A percentile compares a stretch with the other conserved stretches of the same genome.
Conservation (phyloP, 1,140 invertebrate species). For the Saccostrea echinata region DNA sequence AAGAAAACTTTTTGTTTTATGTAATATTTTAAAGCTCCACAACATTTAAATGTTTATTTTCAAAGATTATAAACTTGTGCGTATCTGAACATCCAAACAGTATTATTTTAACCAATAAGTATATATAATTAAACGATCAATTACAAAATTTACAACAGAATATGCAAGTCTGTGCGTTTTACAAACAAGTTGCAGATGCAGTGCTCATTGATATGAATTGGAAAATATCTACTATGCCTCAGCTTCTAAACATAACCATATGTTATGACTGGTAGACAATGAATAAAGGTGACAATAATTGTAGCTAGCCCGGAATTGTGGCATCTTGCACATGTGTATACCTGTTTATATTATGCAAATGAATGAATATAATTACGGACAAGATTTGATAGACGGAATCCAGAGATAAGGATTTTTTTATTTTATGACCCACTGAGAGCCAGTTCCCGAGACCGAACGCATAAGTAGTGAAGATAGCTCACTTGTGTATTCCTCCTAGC, state of each 20-base stretch:
- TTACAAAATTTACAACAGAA: too few relatives aligned
- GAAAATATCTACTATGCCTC: background rate
- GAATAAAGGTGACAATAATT: slow-evolving; percentile 24
- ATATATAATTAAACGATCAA: too few relatives aligned
- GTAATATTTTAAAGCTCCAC: too few relatives aligned
- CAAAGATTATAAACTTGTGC: too few relatives aligned
- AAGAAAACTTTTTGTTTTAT: too few relatives aligned
- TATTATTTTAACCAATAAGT: too few relatives aligned
- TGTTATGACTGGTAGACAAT: background rate
- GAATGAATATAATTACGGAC: slow-evolving; percentile 34
- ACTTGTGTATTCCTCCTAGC: slow-evolving; percentile 1
- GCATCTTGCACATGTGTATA: slow-evolving; percentile 21
- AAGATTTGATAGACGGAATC: background rate
- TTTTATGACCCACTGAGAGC: slow-evolving; percentile 22
- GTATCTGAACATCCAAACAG: too few relatives aligned
- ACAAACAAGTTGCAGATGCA: too few relatives aligned
- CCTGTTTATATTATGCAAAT: slow-evolving; percentile 5
- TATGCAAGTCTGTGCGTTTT: too few relatives aligned
- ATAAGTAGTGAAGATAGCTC: slow-evolving; percentile 7
- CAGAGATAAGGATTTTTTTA: slow-evolving; percentile 8
- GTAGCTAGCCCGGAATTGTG: background rate
- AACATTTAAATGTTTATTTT: too few relatives aligned
- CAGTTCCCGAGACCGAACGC: background rate
- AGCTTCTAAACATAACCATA: slow-evolving; percentile 13
- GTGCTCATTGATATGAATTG: background rate